Evolutionary conservation across 2,888 invertebrate species (phyloP).

Genomic region (Boloria selene): DNA sequence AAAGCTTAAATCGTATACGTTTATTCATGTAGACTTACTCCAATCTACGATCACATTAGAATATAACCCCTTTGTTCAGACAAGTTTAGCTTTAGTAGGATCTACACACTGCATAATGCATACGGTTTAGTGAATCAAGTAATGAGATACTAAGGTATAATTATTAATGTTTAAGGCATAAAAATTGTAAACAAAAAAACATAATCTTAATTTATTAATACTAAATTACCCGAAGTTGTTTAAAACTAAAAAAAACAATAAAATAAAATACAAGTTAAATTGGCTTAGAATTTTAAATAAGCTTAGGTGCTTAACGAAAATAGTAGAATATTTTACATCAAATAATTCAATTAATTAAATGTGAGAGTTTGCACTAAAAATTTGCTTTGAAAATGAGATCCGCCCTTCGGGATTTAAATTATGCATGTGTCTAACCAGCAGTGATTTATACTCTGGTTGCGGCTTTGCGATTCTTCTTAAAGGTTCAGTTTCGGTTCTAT

Average conservation of each 20-base stretch:
- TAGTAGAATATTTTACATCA: too few species aligned
- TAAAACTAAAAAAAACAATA: too few species aligned
- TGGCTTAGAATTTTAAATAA: too few species aligned
- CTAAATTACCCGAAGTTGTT: too few species aligned
- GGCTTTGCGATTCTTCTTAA: too few species aligned
- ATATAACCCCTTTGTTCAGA: constrained; percentile 30
- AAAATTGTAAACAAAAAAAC: background rate
- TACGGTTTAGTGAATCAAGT: background rate
- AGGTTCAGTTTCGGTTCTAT: too few species aligned
- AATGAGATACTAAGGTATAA: background rate
- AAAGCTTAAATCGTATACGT: constrained; percentile 5
- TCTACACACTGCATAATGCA: constrained; percentile 13
- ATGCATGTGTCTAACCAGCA: constrained; percentile 22
- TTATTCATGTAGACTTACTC: constrained; percentile 19
- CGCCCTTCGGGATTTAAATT: background rate
- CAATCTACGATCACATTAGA: constrained; percentile 33
- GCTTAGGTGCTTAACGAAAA: too few species aligned
- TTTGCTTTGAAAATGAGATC: constrained; percentile 3
- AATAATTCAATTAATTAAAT: too few species aligned
- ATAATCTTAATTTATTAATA: too few species aligned
- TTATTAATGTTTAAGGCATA: background rate
- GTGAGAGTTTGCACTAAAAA: too few species aligned
- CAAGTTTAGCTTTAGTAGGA: constrained; percentile 20
- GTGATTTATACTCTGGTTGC: constrained; percentile 17
- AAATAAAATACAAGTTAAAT: too few species aligned